These are phyloP conservation scores for Semaprochilodus insignis DNA, from an alignment of 2,797 vertebrate genomes.

Conservation along the genomic window DNA sequence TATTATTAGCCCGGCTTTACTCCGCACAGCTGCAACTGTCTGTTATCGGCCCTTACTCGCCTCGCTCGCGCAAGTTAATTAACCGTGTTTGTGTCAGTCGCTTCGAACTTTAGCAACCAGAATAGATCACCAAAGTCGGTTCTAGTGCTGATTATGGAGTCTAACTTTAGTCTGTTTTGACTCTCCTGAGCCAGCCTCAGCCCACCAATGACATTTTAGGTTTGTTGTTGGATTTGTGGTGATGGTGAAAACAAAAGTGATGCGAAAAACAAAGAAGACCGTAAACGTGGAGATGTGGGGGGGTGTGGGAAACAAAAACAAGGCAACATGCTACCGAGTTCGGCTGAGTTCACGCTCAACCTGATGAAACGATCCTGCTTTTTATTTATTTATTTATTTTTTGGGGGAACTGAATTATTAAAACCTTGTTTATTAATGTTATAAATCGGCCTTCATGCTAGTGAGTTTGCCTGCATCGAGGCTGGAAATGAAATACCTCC, in stretches of 20 bases:
- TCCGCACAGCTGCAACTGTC: conserved; percentile 2
- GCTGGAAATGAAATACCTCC: conserved; percentile 21
- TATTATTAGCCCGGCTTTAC: conserved; percentile 20
- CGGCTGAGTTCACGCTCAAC: conserved; percentile 3
- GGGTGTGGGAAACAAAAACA: neutral
- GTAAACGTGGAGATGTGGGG: neutral
- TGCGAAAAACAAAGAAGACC: neutral
- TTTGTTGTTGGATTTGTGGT: conserved; percentile 30
- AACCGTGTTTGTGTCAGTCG: conserved; percentile 5
- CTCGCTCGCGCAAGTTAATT: conserved; percentile 8
- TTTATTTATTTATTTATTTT: neutral
- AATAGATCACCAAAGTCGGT: neutral
- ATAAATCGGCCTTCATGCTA: neutral
- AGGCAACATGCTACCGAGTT: neutral
- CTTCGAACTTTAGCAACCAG: neutral
- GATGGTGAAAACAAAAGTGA: conserved; percentile 22
- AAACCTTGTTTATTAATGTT: conserved; percentile 40
- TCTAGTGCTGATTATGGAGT: neutral
- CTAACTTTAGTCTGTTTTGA: neutral
- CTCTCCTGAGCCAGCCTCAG: conserved; percentile 1
- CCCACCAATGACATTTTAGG: conserved; percentile 7
- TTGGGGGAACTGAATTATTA: conserved; percentile 28
- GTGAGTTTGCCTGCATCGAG: conserved; percentile 5
- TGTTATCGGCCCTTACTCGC: neutral
- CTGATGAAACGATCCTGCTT: conserved; percentile 26